phyloP scores from a whole-genome alignment of 2,888 invertebrate species.

The Drosophila suboccidentalis region DNA sequence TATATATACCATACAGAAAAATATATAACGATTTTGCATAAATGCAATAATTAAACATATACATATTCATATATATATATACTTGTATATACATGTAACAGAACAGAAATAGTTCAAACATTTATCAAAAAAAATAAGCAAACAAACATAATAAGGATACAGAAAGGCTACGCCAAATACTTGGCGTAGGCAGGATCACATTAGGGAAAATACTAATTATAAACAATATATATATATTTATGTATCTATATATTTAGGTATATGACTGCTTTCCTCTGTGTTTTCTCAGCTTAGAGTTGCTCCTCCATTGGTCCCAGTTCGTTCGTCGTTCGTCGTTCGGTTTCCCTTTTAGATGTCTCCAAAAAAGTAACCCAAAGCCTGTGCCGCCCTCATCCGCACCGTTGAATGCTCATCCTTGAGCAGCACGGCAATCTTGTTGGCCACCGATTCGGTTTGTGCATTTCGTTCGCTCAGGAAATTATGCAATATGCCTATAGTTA shows the following conservation, averaged over 20 bases:
- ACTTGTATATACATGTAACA: constrained; percentile 49
- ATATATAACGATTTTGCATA: constrained; percentile 45
- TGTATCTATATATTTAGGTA: constrained; percentile 3
- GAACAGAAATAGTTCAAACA: constrained; percentile 41
- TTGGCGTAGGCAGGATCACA: constrained; percentile 61
- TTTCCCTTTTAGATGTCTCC: constrained; percentile 78
- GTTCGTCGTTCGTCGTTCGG: neutral
- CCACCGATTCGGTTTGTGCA: constrained; percentile 83
- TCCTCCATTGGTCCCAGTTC: constrained; percentile 41
- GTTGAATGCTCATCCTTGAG: constrained; percentile 84
- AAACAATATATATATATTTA: constrained; percentile 28
- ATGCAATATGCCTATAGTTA: constrained; percentile 78
- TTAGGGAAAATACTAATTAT: constrained; percentile 59
- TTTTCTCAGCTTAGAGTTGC: constrained; percentile 17
- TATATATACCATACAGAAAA: constrained; percentile 28
- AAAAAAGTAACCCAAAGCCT: constrained; percentile 85
- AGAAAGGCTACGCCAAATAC: constrained; percentile 49
- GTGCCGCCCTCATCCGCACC: constrained; percentile 84
- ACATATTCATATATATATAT: constrained; percentile 6
- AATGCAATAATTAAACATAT: constrained; percentile 30
- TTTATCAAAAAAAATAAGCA: constrained; percentile 24
- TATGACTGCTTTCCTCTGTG: constrained; percentile 17
- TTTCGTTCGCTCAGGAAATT: constrained; percentile 83
- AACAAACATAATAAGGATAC: constrained; percentile 59
- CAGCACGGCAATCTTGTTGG: constrained; percentile 83